These are phyloP conservation scores for Lasioglossum marginatum DNA, from an alignment of 2,888 invertebrate genomes.

Conservation along the genomic window DNA sequence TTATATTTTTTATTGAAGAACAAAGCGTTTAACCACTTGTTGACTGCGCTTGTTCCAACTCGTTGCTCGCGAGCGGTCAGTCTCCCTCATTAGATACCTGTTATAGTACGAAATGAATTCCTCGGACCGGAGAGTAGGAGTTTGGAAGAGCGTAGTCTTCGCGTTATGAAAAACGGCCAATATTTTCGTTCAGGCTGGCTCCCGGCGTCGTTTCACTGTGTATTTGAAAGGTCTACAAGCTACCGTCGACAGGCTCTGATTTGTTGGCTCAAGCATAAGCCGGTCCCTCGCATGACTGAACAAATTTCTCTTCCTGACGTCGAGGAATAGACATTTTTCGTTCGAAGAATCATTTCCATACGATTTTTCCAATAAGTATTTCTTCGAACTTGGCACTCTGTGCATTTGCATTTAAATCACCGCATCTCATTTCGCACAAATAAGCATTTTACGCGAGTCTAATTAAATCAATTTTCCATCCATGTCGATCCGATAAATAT, in stretches of 20 bases:
- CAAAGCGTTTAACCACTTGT: neutral
- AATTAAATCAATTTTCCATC: neutral
- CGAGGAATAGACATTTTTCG: neutral
- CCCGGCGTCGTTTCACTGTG: neutral
- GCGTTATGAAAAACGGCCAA: conserved; percentile 32
- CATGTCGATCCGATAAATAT: neutral
- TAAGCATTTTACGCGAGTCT: neutral
- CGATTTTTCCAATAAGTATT: neutral
- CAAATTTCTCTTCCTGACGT: neutral
- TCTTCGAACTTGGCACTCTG: neutral
- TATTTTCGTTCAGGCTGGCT: conserved; percentile 13
- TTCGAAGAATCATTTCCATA: neutral
- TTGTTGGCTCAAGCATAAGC: conserved; percentile 8
- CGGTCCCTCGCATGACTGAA: neutral
- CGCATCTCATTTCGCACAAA: neutral
- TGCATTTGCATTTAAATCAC: neutral
- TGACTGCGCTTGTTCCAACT: neutral
- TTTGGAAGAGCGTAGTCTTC: neutral
- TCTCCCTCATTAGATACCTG: neutral
- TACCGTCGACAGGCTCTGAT: conserved; percentile 9
- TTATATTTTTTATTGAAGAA: neutral
- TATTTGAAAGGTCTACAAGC: conserved; percentile 24
- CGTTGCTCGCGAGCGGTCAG: neutral
- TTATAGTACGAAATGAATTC: conserved; percentile 24
- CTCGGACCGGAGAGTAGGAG: neutral